These are phyloP conservation scores for Metridium senile DNA, from an alignment of 92 coral and sea anemone species.

Conservation along the genomic window DNA sequence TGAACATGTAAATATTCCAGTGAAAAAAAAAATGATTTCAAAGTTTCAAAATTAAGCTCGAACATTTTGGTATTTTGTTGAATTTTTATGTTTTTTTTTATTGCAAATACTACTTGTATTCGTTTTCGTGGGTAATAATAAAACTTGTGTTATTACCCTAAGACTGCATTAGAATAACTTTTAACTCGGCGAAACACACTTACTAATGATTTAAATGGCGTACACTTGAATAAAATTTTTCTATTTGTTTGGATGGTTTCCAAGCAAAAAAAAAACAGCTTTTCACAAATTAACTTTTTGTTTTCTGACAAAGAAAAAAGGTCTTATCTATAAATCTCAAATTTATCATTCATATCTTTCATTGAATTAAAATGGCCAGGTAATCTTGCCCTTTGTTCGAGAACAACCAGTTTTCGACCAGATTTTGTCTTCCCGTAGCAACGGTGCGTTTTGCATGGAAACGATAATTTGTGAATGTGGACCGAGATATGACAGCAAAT, in stretches of 20 bases:
- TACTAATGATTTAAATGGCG: too few relatives aligned
- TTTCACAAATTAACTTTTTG: neutral
- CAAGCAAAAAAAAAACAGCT: neutral
- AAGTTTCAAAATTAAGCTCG: too few relatives aligned
- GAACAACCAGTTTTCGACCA: neutral
- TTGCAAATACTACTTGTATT: too few relatives aligned
- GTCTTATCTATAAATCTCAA: neutral
- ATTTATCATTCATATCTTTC: neutral
- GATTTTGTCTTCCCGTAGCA: conserved; percentile 4
- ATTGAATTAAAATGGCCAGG: neutral
- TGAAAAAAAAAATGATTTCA: too few relatives aligned
- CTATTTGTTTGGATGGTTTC: neutral
- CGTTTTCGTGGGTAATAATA: too few relatives aligned
- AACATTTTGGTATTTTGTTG: too few relatives aligned
- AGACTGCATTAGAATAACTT: too few relatives aligned
- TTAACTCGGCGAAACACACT: too few relatives aligned
- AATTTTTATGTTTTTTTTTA: too few relatives aligned
- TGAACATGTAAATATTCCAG: too few relatives aligned
- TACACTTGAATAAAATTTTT: too few relatives aligned
- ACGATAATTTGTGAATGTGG: neutral
- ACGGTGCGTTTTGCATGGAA: neutral
- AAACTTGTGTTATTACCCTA: too few relatives aligned
- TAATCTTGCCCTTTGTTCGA: neutral
- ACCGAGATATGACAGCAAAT: neutral
- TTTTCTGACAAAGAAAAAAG: neutral